These are phyloP conservation scores for Premnoplex brunnescens DNA, from an alignment of 2,797 vertebrate genomes.

Conservation along the genomic window DNA sequence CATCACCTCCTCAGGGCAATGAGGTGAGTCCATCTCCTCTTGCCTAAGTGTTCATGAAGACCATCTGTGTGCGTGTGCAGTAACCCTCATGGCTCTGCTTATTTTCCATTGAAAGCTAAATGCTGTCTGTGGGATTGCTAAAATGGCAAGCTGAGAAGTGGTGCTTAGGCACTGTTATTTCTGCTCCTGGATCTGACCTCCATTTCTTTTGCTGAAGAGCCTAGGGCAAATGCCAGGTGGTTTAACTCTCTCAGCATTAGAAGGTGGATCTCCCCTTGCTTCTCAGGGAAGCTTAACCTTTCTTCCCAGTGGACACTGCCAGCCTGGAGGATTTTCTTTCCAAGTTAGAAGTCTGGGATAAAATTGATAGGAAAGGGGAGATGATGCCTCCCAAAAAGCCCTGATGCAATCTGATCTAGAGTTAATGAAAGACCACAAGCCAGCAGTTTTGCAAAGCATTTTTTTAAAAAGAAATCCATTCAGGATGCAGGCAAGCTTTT, in stretches of 20 bases:
- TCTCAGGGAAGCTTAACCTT: neutral
- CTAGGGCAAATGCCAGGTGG: neutral
- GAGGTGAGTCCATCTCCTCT: neutral
- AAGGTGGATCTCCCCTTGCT: accelerated
- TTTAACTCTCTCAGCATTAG: neutral
- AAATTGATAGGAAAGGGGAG: neutral
- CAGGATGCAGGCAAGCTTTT: neutral
- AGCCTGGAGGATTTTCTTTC: neutral
- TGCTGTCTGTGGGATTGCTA: neutral
- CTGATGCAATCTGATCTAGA: neutral
- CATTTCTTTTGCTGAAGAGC: neutral
- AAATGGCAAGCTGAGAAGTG: accelerated
- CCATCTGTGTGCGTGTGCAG: neutral
- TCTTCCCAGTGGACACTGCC: neutral
- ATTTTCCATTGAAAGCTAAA: neutral
- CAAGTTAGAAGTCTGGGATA: neutral
- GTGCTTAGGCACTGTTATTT: neutral
- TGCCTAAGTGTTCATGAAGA: neutral
- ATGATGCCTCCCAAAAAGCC: neutral
- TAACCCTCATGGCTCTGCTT: neutral
- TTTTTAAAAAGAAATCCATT: neutral
- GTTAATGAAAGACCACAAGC: neutral
- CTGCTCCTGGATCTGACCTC: neutral
- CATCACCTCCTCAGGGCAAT: neutral
- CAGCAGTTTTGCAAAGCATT: neutral